Conservation (phyloP, 2,888 invertebrate species). For the Sinohyriopsis cumingii region DNA sequence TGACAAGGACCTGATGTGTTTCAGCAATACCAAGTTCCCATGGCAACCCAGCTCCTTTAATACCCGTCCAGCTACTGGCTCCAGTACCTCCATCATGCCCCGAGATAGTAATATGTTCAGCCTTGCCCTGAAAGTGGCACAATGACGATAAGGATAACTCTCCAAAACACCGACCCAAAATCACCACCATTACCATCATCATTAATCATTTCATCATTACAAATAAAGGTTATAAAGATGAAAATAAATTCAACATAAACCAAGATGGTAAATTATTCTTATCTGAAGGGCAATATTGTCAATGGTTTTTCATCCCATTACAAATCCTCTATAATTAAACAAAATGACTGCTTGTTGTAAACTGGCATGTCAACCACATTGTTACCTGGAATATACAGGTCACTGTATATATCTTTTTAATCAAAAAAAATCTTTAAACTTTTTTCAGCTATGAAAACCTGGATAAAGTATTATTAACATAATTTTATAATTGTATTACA, state of each 20-base stretch:
- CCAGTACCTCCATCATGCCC: slow-evolving; percentile 99
- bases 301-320: neutral
- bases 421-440: too few relatives aligned
- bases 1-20: slow-evolving; percentile 95
- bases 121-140: slow-evolving; percentile 83
- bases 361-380: neutral
- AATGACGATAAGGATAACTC: too few relatives aligned
- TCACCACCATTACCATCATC: too few relatives aligned
- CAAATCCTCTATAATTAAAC: neutral
- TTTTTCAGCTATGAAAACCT: too few relatives aligned
- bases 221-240: too few relatives aligned
- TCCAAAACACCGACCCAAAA: too few relatives aligned
- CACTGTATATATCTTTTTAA: too few relatives aligned
- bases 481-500: too few relatives aligned
- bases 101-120: slow-evolving; percentile 98
- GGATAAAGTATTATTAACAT: too few relatives aligned
- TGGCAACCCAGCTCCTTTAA: slow-evolving; percentile 96
- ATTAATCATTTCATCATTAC: too few relatives aligned
- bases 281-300: neutral
- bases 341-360: neutral
- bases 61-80: slow-evolving; percentile 99
- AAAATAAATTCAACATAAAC: slow-evolving; percentile 1
- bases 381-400: neutral
- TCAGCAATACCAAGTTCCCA: slow-evolving; percentile 99
- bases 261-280: slow-evolving; percentile 2